These are phyloP conservation scores for Drosophila prolongata DNA, from an alignment of 2,888 invertebrate species.

Conservation along the genomic window DNA sequence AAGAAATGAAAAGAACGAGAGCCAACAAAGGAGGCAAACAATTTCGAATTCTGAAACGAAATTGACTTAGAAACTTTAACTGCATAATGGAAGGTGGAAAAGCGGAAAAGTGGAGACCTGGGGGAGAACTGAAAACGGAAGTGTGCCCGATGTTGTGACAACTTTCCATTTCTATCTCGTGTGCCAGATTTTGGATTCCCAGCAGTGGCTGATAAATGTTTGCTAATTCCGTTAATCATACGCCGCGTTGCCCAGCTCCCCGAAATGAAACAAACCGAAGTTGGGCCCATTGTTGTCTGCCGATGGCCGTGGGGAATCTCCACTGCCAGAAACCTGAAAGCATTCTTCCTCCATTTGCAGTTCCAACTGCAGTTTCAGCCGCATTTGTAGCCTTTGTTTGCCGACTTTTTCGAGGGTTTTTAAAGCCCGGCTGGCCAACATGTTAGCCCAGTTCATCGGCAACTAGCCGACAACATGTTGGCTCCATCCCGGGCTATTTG, in stretches of 20 bases:
- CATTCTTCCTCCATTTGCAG: conserved; percentile 2
- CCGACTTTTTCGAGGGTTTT: not conserved
- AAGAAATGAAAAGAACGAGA: conserved; percentile 15
- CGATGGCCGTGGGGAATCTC: not conserved
- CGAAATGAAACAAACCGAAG: not conserved
- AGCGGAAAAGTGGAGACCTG: not conserved
- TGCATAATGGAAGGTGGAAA: conserved; percentile 6
- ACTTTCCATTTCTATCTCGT: conserved; percentile 14
- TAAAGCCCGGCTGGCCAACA: conserved; percentile 47
- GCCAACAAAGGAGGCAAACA: conserved; percentile 28
- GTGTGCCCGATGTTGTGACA: conserved; percentile 8
- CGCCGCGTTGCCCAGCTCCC: conserved; percentile 54
- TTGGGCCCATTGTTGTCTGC: conserved; percentile 52
- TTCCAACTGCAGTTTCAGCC: conserved; percentile 2
- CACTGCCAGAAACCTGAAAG: not conserved
- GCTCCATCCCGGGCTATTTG: conserved; percentile 38
- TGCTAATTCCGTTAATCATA: conserved; percentile 68
- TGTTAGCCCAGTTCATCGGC: conserved; percentile 47
- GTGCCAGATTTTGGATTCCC: conserved; percentile 5
- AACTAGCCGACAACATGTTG: conserved; percentile 59
- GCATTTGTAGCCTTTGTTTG: not conserved
- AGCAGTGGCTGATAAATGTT: conserved; percentile 50
- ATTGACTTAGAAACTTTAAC: conserved; percentile 31
- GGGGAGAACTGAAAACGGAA: conserved; percentile 12
- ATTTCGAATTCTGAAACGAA: conserved; percentile 36